These are phyloP conservation scores for Capitulum mitella DNA, from an alignment of 2,888 invertebrate species.

Conservation along the genomic window DNA sequence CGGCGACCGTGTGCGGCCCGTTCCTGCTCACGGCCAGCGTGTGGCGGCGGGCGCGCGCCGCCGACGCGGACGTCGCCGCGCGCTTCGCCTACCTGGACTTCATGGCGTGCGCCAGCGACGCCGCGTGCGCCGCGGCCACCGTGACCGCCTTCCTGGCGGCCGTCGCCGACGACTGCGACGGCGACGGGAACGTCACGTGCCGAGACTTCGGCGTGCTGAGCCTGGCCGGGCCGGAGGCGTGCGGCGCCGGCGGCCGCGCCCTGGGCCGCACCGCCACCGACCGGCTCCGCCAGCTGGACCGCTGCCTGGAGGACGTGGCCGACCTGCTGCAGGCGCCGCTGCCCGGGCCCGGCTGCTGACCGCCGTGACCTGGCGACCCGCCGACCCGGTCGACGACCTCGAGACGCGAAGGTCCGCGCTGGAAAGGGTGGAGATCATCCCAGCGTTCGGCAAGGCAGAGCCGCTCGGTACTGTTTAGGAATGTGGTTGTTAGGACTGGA, in stretches of 20 bases:
- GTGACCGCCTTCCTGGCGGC: background rate
- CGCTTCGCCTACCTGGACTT: background rate
- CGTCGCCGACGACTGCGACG: background rate
- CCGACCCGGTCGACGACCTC: too few species aligned
- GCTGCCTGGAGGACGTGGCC: background rate
- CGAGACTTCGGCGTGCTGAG: background rate
- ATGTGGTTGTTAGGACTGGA: too few species aligned
- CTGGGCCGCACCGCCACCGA: too few species aligned
- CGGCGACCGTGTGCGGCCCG: background rate
- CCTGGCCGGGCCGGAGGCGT: background rate
- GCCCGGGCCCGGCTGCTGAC: background rate
- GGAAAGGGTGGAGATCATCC: too few species aligned
- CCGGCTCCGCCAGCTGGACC: background rate
- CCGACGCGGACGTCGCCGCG: background rate
- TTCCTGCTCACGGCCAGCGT: background rate
- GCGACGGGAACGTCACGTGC: background rate
- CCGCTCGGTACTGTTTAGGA: too few species aligned
- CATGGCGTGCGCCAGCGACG: background rate
- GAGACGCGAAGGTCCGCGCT: too few species aligned
- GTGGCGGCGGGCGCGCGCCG: background rate
- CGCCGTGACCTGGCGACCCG: too few species aligned
- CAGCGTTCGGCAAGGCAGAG: too few species aligned
- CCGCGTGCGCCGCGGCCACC: background rate
- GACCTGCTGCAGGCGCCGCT: background rate
- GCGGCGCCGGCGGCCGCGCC: background rate